These are phyloP conservation scores for Chaetodon auriga DNA, from an alignment of 2,113 vertebrate species.

Conservation along the genomic window DNA sequence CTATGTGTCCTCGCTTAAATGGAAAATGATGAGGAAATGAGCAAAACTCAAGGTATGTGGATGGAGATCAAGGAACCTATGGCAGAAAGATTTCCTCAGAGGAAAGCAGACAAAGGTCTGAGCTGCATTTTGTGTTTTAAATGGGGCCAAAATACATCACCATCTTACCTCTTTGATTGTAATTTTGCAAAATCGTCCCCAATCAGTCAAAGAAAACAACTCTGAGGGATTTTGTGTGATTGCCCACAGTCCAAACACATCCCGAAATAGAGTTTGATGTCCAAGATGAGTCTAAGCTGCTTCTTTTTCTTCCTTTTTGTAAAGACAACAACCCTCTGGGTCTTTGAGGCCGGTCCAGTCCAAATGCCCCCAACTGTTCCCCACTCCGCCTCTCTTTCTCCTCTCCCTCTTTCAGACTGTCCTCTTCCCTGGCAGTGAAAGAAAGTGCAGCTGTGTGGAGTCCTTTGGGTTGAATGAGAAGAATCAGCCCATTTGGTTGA, in stretches of 20 bases:
- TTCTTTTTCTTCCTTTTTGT: conserved; percentile 28
- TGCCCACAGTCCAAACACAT: conserved; percentile 45
- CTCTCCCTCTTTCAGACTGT: conserved; percentile 64
- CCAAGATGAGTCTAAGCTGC: conserved; percentile 56
- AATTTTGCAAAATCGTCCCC: conserved; percentile 71
- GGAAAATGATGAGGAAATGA: conserved; percentile 77
- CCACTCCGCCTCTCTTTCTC: conserved; percentile 59
- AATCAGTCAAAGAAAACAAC: conserved; percentile 63
- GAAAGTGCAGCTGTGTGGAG: conserved; percentile 79
- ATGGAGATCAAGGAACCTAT: conserved; percentile 65
- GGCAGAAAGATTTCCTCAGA: conserved; percentile 60
- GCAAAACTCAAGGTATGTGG: conserved; percentile 67
- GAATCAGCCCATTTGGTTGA: conserved; percentile 79
- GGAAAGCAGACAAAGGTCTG: conserved; percentile 43
- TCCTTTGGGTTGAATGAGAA: conserved; percentile 77
- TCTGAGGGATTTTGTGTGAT: conserved; percentile 52
- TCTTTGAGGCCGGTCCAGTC: conserved; percentile 70
- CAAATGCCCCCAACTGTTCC: conserved; percentile 63
- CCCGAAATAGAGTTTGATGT: conserved; percentile 61
- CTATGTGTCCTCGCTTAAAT: conserved; percentile 41
- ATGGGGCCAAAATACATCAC: conserved; percentile 61
- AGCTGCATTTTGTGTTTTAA: conserved; percentile 57
- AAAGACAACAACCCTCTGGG: conserved; percentile 57
- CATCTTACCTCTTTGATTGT: conserved; percentile 68
- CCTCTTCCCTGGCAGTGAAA: conserved; percentile 72